A percentile compares a stretch with the other conserved stretches of the same genome.
phyloP scores from a whole-genome alignment of 2,797 vertebrate species.

The Carapus acus region DNA sequence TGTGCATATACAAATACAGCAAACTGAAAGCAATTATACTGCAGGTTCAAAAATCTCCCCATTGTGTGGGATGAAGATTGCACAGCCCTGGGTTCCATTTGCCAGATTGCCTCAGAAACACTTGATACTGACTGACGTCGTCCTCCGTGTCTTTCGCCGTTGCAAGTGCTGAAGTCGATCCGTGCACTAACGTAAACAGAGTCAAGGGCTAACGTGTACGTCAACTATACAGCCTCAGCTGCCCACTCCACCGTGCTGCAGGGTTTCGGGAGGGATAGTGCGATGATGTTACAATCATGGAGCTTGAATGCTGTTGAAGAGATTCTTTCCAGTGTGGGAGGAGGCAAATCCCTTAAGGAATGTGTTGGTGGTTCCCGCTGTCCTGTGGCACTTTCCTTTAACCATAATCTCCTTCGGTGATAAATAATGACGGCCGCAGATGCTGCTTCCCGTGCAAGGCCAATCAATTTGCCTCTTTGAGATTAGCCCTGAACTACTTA shows the following conservation, averaged over 20 bases:
- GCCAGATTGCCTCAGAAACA: slow-evolving; percentile 2
- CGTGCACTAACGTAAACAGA: slow-evolving; percentile 16
- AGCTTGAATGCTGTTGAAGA: slow-evolving; percentile 19
- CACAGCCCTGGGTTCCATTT: background rate
- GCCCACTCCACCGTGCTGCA: slow-evolving; percentile 10
- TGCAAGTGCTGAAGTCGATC: slow-evolving; percentile 5
- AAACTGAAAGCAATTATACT: too few species aligned
- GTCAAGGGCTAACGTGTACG: slow-evolving; percentile 10
- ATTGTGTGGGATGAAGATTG: background rate
- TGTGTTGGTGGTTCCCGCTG: slow-evolving; percentile 11
- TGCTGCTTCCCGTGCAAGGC: slow-evolving; percentile 68
- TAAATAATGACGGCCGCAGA: slow-evolving; percentile 81
- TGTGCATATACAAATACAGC: too few species aligned
- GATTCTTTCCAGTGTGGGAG: slow-evolving; percentile 13
- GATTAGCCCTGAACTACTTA: slow-evolving; percentile 87
- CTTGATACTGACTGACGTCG: slow-evolving; percentile 7
- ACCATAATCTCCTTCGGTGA: slow-evolving; percentile 69
- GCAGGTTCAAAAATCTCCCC: too few species aligned
- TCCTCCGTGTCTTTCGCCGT: slow-evolving; percentile 21
- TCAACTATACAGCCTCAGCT: slow-evolving; percentile 13
- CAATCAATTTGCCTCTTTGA: slow-evolving; percentile 78
- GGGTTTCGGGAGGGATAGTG: slow-evolving; percentile 14
- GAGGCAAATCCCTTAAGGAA: slow-evolving; percentile 18
- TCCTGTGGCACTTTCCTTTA: slow-evolving; percentile 36
- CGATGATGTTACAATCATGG: slow-evolving; percentile 19